Conservation (phyloP, 2,888 invertebrate genomes). For the Aspidiotus rigidus region DNA sequence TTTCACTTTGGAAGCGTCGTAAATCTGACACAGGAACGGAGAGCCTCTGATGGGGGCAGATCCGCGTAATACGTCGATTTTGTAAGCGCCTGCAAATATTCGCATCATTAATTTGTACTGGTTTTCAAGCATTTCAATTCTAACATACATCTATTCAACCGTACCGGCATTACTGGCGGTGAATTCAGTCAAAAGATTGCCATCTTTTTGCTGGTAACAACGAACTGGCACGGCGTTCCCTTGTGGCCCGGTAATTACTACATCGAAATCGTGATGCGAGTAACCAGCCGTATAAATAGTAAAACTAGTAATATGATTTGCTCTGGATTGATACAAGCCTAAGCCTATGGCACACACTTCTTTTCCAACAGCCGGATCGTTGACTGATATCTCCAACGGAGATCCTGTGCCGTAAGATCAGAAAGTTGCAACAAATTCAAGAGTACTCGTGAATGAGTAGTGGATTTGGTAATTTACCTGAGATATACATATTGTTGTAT, state of each 20-base stretch:
- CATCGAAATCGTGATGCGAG: conserved; percentile 80
- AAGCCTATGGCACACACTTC: conserved; percentile 68
- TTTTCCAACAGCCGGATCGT: conserved; percentile 58
- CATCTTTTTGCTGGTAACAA: conserved; percentile 93
- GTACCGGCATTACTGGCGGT: conserved; percentile 65
- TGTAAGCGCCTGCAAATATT: conserved; percentile 44
- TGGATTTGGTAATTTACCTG: conserved; percentile 42
- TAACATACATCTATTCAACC: neutral
- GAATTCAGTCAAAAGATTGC: conserved; percentile 89
- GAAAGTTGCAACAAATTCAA: neutral
- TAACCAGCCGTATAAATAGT: conserved; percentile 79
- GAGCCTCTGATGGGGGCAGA: conserved; percentile 85
- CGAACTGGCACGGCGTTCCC: conserved; percentile 75
- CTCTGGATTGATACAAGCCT: conserved; percentile 76
- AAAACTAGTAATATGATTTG: conserved; percentile 73
- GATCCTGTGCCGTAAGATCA: conserved; percentile 43
- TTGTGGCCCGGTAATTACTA: conserved; percentile 73
- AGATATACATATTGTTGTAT: conserved; percentile 73
- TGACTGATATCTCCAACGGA: conserved; percentile 52
- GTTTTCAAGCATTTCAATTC: neutral
- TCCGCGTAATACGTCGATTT: conserved; percentile 77
- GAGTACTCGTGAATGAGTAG: neutral
- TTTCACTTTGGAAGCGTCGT: conserved; percentile 73
- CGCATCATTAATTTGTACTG: no score
- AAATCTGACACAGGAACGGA: conserved; percentile 87